Base-by-base conservation (phyloP, 2,888 invertebrate species). In the Epinotia demarniana region DNA sequence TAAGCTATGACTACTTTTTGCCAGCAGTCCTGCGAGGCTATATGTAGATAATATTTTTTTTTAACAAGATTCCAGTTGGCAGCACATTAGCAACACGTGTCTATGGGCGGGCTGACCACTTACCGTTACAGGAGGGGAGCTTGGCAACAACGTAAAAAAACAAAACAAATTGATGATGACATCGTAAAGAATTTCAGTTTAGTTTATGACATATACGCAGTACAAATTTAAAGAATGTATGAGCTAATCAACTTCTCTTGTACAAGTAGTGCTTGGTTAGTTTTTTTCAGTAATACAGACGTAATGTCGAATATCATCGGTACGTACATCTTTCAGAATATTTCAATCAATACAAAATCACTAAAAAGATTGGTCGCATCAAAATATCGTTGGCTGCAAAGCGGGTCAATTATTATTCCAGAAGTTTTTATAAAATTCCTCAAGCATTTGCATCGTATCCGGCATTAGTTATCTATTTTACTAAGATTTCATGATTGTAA, bases 61-160 rank as follows among this genome's bases (percentile, higher is more conserved):
- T 43, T 53, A 64, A 70, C 70, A 70, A 64, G 60, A 39, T 64
- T 53, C 16, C 75, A 71, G 75, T 75, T 75, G 75, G 75, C 70
- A 75, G 71, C 75, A 74, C 74, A 75, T 75, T 75, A 75, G 66
- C 53, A 66, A 64, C 75, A 75, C 75, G 75, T 72, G 75, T 62
- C 75, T 71, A 67, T 75, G 72, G 75, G 75, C 75, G 75, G 61
- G 61, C 67, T 75, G 75, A 75, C 75, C 71, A 72, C 72, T 75
- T 75, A 75, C 72, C 72, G 72, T 75, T 75, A 72, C 61, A 27
- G 75, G 67, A 69, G 74, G 68, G 74, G 70, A 72, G 61, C 61
- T 71, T 69, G n/a, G 46, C 53, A 58, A 39, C 49, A 49, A 62
- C 66, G 61, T 75, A 66, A 75, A 75, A 75, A 72, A 75, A 75